phyloP scores from a whole-genome alignment of 2,113 vertebrate genomes.

The Macroglossus sobrinus region DNA sequence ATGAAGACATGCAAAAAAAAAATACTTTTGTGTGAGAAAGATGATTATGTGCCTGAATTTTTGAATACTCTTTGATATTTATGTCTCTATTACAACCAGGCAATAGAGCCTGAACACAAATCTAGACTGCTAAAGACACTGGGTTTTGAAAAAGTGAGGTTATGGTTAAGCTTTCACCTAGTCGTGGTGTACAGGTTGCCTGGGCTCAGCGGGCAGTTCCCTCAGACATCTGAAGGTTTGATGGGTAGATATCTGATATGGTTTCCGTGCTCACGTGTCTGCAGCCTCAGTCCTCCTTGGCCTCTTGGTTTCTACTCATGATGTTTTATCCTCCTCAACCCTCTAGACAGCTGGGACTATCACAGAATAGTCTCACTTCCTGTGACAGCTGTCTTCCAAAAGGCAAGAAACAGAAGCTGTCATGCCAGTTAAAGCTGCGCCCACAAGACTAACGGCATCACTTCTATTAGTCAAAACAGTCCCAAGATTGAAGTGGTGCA shows the following conservation, averaged over 20 bases:
- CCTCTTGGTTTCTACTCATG: neutral
- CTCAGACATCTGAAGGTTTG: neutral
- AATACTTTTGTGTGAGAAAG: constrained; percentile 5
- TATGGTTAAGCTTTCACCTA: neutral
- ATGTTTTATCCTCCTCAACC: neutral
- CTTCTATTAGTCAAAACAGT: neutral
- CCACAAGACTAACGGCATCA: neutral
- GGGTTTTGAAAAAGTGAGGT: neutral
- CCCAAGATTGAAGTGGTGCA: neutral
- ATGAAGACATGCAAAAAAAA: neutral
- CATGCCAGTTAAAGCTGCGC: neutral
- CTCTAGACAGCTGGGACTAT: neutral
- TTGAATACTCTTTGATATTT: neutral
- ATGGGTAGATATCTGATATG: no score
- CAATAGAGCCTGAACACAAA: neutral
- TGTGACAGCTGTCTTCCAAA: neutral
- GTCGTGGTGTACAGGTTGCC: neutral
- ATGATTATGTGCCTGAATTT: constrained; percentile 5
- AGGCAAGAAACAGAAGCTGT: neutral
- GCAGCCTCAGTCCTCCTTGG: neutral
- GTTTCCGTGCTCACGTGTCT: neutral
- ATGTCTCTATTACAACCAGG: neutral
- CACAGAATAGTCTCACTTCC: neutral
- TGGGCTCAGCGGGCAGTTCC: neutral
- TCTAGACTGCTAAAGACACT: neutral